Evolutionary conservation across 2,113 vertebrate species (phyloP).

Genomic region (Raja brachyura): DNA sequence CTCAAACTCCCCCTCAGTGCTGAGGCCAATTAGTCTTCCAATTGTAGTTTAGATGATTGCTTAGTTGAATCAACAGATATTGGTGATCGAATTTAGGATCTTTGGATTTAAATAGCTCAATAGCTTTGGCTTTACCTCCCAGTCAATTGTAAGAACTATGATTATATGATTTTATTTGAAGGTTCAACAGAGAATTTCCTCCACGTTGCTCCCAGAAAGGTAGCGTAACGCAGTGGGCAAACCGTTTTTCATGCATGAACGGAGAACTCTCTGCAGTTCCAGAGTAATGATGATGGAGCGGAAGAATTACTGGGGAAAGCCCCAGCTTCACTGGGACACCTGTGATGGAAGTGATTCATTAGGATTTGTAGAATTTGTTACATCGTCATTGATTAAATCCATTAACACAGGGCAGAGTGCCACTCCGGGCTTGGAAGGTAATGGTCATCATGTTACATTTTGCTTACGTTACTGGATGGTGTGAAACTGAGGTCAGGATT

Average conservation of each 20-base stretch:
- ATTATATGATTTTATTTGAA: background rate
- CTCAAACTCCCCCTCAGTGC: background rate
- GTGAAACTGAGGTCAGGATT: background rate
- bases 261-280: background rate
- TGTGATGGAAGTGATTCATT: background rate
- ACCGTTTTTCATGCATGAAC: too few relatives aligned
- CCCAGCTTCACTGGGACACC: background rate
- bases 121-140: background rate
- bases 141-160: background rate
- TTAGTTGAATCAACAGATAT: background rate
- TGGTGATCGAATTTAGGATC: background rate
- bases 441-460: background rate
- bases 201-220: background rate
- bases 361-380: background rate
- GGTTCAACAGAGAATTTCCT: background rate
- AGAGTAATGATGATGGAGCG: background rate
- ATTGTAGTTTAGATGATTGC: background rate
- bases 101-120: background rate
- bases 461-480: background rate
- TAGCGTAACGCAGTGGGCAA: background rate
- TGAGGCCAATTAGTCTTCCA: background rate
- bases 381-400: background rate
- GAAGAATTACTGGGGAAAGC: background rate
- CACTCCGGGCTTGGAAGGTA: background rate
- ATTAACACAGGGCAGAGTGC: background rate